A percentile compares a stretch with the other conserved stretches of the same genome.
These are phyloP conservation scores for Podilymbus podiceps DNA, from an alignment of 2,113 vertebrate species.

Conservation along the genomic window DNA sequence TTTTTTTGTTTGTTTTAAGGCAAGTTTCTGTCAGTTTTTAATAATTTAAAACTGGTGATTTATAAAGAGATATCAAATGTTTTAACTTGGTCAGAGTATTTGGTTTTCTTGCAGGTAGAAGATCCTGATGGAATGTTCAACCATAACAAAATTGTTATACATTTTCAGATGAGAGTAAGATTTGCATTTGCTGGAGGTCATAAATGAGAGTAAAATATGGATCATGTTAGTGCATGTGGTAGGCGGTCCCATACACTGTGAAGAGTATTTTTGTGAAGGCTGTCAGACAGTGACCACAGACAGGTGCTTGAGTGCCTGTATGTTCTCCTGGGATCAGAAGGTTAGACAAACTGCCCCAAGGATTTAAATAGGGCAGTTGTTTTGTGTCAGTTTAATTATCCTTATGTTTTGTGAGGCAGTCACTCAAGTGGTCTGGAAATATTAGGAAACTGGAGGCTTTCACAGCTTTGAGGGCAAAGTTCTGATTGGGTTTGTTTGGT, in stretches of 20 bases:
- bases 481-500: conserved; percentile 69
- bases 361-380: conserved; percentile 71
- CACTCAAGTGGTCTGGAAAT: conserved; percentile 67
- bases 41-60: not conserved
- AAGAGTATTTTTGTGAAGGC: conserved; percentile 60
- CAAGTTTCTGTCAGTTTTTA: not conserved
- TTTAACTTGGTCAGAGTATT: not conserved
- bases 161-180: not conserved
- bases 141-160: not conserved
- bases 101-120: not conserved
- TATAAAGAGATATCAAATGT: not conserved
- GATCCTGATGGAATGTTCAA: not conserved
- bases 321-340: conserved; percentile 78
- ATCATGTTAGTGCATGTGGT: not conserved
- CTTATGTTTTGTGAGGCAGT: conserved; percentile 68
- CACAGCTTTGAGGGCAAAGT: conserved; percentile 60
- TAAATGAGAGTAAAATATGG: not conserved
- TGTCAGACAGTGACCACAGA: conserved; percentile 71
- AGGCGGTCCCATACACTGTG: not conserved
- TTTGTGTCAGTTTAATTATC: conserved; percentile 79
- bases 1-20: not conserved
- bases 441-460: conserved; percentile 48
- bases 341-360: conserved; percentile 82
- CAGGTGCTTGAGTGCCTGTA: conserved; percentile 72
- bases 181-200: not conserved